These are phyloP conservation scores for Shinisaurus crocodilurus DNA, from an alignment of 2,113 vertebrate genomes.

Conservation along the genomic window DNA sequence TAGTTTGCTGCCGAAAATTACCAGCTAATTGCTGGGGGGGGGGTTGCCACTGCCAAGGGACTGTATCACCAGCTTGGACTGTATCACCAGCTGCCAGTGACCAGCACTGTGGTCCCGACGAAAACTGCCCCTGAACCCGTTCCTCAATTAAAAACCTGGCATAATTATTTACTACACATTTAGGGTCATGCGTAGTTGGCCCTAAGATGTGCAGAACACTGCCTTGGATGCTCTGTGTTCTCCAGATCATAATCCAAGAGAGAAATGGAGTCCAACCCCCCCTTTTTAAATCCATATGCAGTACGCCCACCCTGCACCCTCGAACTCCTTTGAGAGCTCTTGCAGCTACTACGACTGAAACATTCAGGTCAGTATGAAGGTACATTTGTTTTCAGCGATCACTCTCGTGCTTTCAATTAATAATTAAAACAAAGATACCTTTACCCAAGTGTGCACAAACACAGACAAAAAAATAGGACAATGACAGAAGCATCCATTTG, in stretches of 20 bases:
- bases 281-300: conserved; percentile 12
- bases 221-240: neutral
- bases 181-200: no score
- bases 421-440: conserved; percentile 73
- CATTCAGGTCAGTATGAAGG: conserved; percentile 34
- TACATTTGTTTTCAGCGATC: conserved; percentile 75
- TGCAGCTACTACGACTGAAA: conserved; percentile 45
- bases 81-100: no score
- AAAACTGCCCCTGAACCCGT: no score
- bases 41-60: no score
- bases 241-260: conserved; percentile 19
- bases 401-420: conserved; percentile 71
- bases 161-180: no score
- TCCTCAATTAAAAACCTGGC: no score
- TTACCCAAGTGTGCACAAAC: conserved; percentile 37
- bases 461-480: conserved; percentile 53
- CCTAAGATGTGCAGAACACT: neutral
- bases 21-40: no score
- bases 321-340: conserved; percentile 9
- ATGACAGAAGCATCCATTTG: conserved; percentile 73
- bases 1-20: no score
- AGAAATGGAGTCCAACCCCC: conserved; percentile 13
- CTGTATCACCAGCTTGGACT: no score
- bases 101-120: no score
- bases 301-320: neutral